These are phyloP conservation scores for Leuciscus waleckii DNA, from an alignment of 2,797 vertebrate genomes.

Conservation along the genomic window DNA sequence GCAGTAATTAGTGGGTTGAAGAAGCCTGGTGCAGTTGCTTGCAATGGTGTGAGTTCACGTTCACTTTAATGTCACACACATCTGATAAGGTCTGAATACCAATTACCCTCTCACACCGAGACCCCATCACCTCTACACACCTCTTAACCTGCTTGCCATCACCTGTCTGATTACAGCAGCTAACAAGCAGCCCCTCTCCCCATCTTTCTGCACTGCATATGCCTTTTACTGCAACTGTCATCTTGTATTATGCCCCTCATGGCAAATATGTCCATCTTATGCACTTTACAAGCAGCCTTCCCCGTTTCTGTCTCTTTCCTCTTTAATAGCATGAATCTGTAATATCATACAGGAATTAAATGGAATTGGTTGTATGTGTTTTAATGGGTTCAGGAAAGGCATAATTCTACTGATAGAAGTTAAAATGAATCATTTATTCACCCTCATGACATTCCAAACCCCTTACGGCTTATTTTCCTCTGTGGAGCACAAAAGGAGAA, in stretches of 20 bases:
- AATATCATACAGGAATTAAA: conserved; percentile 18
- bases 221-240: conserved; percentile 24
- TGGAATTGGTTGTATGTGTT: background rate
- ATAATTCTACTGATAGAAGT: background rate
- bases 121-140: conserved; percentile 48
- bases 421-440: background rate
- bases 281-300: conserved; percentile 13
- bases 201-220: background rate
- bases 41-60: conserved; percentile 62
- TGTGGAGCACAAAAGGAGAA: background rate
- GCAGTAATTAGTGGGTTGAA: conserved; percentile 85
- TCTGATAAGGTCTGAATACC: conserved; percentile 69
- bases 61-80: conserved; percentile 60
- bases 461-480: background rate
- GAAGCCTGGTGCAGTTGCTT: conserved; percentile 70
- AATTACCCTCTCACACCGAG: conserved; percentile 63
- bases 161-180: conserved; percentile 50
- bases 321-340: conserved; percentile 32
- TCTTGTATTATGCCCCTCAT: conserved; percentile 2
- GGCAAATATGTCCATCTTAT: conserved; percentile 11
- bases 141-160: conserved; percentile 34
- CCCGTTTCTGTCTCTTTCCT: conserved; percentile 3
- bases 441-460: background rate
- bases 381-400: background rate
- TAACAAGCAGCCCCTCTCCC: conserved; percentile 40